phyloP scores from a whole-genome alignment of 2,888 invertebrate genomes.

The Tiliacea aurago region DNA sequence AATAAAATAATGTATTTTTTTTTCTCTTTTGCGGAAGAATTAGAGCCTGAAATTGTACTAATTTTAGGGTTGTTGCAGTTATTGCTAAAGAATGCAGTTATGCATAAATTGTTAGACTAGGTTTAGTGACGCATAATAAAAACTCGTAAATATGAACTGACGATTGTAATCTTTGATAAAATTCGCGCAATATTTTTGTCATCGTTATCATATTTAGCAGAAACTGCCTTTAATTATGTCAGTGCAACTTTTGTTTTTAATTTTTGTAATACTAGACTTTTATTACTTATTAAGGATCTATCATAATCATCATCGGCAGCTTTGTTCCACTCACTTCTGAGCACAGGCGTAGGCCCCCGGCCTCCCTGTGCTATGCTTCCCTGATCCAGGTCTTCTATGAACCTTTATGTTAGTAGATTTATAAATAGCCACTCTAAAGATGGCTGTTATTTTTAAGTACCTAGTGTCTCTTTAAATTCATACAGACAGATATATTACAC shows the following conservation, averaged over 20 bases:
- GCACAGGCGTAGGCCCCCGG: too few species aligned
- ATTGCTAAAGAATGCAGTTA: conserved; percentile 36
- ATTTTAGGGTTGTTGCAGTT: conserved; percentile 56
- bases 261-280: too few species aligned
- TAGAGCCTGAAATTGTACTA: conserved; percentile 58
- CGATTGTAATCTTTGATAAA: background rate
- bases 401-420: background rate
- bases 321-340: too few species aligned
- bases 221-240: background rate
- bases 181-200: background rate
- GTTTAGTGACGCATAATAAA: background rate
- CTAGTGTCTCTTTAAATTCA: background rate
- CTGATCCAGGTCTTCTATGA: background rate
- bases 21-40: conserved; percentile 50
- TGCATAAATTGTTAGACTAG: conserved; percentile 25
- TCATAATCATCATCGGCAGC: background rate
- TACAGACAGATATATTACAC: conserved; percentile 22
- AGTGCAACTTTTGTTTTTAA: background rate
- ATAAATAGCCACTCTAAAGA: background rate
- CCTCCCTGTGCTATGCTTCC: background rate
- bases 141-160: background rate
- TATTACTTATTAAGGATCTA: background rate
- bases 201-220: background rate
- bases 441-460: conserved; percentile 8
- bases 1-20: conserved; percentile 10